Percentiles rank a stretch among this genome's conserved stretches.
These are phyloP conservation scores for Agonopterix alstromeriana DNA, from an alignment of 2,888 invertebrate species.

Conservation along the genomic window DNA sequence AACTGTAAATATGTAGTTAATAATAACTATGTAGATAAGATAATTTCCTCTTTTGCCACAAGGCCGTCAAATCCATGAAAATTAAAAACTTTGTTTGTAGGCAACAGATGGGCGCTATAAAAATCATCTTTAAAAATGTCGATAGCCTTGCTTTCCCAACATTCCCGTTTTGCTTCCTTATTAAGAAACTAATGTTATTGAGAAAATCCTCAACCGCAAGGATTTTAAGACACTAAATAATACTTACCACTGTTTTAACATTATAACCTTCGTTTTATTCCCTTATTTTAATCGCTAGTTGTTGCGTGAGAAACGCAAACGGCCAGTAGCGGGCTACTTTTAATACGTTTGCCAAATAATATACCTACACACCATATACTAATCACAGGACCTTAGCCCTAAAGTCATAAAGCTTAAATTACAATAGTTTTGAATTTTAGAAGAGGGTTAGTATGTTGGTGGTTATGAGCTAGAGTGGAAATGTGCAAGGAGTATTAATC, in stretches of 20 bases:
- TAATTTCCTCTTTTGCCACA: too few relatives aligned
- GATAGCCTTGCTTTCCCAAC: too few relatives aligned
- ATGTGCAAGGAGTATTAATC: constrained; percentile 73
- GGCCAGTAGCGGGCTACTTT: constrained; percentile 57
- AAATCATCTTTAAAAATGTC: too few relatives aligned
- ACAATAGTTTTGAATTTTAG: constrained; percentile 6
- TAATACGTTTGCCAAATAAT: constrained; percentile 26
- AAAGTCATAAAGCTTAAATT: constrained; percentile 27
- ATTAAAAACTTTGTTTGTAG: too few relatives aligned
- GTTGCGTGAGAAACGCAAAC: constrained; percentile 74
- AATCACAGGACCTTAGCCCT: neutral
- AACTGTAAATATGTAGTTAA: too few relatives aligned
- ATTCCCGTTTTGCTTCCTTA: too few relatives aligned
- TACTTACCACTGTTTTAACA: constrained; percentile 19
- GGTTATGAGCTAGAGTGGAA: constrained; percentile 50
- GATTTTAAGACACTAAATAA: constrained; percentile 14
- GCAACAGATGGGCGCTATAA: too few relatives aligned
- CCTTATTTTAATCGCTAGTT: constrained; percentile 52
- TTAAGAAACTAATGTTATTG: too few relatives aligned
- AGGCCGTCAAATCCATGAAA: too few relatives aligned
- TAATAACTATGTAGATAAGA: too few relatives aligned
- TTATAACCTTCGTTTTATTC: constrained; percentile 39
- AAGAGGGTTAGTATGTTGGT: constrained; percentile 20
- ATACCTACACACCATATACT: neutral
- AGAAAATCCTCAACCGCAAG: neutral